A percentile compares a stretch with the other conserved stretches of the same genome.
Evolutionary conservation across 1,140 invertebrate genomes (phyloP).

Genomic region (Drosophila pallidifrons): DNA sequence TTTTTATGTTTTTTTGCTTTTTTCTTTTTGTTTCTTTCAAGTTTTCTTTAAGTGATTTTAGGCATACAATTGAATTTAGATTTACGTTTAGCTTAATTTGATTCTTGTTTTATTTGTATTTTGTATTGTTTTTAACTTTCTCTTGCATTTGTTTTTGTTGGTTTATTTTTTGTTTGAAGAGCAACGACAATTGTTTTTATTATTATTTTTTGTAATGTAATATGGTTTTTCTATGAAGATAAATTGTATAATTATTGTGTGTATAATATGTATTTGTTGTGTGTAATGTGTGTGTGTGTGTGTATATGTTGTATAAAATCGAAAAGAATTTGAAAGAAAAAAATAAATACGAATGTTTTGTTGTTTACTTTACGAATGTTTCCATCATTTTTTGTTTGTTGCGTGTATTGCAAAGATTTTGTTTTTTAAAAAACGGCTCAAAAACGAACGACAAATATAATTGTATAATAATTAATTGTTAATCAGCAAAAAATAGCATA

Average conservation of each 20-base stretch:
- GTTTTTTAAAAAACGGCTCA: constrained; percentile 71
- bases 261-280: constrained; percentile 50
- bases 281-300: constrained; percentile 51
- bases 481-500: constrained; percentile 69
- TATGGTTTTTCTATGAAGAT: constrained; percentile 37
- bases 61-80: constrained; percentile 74
- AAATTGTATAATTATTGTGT: constrained; percentile 50
- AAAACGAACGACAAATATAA: constrained; percentile 78
- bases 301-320: constrained; percentile 42
- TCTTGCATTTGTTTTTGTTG: constrained; percentile 33
- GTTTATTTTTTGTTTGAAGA: constrained; percentile 36
- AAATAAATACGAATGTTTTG: constrained; percentile 81
- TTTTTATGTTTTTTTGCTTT: constrained; percentile 32
- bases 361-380: constrained; percentile 63
- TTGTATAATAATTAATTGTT: constrained; percentile 73
- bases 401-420: constrained; percentile 21
- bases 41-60: constrained; percentile 42
- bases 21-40: constrained; percentile 58
- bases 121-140: constrained; percentile 23
- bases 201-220: constrained; percentile 18
- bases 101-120: constrained; percentile 46
- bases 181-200: constrained; percentile 42
- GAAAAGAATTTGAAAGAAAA: constrained; percentile 51
- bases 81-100: constrained; percentile 75
- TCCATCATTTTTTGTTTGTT: constrained; percentile 3